These are phyloP conservation scores for Whitmania pigra DNA, from an alignment of 1,140 invertebrate genomes.

Conservation along the genomic window DNA sequence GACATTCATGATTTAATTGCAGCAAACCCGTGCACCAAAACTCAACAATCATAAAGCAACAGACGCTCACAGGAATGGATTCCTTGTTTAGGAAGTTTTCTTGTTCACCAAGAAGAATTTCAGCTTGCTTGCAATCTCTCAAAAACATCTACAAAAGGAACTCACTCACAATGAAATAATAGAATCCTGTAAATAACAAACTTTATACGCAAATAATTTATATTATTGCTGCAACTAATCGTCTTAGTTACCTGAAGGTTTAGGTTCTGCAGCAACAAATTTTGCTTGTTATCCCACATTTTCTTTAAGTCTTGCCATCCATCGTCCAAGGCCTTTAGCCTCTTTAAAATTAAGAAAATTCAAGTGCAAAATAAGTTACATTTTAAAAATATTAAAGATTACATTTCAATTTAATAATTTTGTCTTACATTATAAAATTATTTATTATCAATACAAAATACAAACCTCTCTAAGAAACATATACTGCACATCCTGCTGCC, in stretches of 20 bases:
- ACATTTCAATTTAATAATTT: background rate
- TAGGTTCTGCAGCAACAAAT: conserved; percentile 80
- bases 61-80: conserved; percentile 63
- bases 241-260: conserved; percentile 38
- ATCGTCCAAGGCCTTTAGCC: conserved; percentile 89
- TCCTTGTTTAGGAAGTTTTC: conserved; percentile 88
- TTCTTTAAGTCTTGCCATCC: conserved; percentile 97
- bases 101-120: conserved; percentile 91
- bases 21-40: too few species aligned
- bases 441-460: background rate
- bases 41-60: background rate
- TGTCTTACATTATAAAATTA: background rate
- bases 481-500: conserved; percentile 77
- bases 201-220: too few species aligned
- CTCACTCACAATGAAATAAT: background rate
- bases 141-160: conserved; percentile 67
- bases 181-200: background rate
- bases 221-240: too few species aligned
- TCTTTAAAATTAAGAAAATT: conserved; percentile 38
- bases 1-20: too few species aligned
- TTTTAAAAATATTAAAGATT: background rate
- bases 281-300: conserved; percentile 98
- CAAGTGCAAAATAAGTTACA: background rate
- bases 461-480: conserved; percentile 81
- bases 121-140: conserved; percentile 89